Base-by-base conservation (phyloP, 2,888 invertebrate species). In the Exephanes ischioxanthus region DNA sequence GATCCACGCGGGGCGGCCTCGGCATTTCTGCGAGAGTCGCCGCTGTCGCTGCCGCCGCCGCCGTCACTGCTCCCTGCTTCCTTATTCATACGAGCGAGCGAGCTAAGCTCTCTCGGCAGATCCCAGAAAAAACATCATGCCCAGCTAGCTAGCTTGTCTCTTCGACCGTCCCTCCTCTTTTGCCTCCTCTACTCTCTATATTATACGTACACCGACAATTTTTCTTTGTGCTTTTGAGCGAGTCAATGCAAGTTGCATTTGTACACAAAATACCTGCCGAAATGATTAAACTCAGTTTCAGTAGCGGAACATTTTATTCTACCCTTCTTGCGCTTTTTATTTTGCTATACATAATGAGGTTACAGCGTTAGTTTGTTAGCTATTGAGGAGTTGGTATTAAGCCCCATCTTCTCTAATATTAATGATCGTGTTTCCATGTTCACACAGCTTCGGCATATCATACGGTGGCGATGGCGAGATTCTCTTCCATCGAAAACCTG, bases 21-120 rank as follows among this genome's bases (percentile, higher is more conserved):
- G 91, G 92, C 91, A 92, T 93, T 93, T 93, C 92, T 92, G 89
- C 91, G 88, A 87, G 87, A 89, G 88, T 89, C 78, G 37, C 53
- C 72, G 53, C 19, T 66, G 73, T 80, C 71, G 80, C 76, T 41
- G 73, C 71, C 83, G 58, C 76, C 75, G 58, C 73, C 87, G 87
- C 86, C 86, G 80, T 53, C 86, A 87, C 88, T 87, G 87, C 89
- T 89, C 90, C 89, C 90, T 91, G 91, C 90, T 92, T 93, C 92
- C 92, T 93, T 92, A 92, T 93, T 91, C 91, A 91, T 89, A 89
- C 89, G 88, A 80, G 82, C 83, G 75, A 84, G 73, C 85, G 83
- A 84, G 83, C 84, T 85, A 85, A 85, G 85, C 85, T 87, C 83
- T 80, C 83, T 55, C 87, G 83, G 80, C 66, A 78, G 73, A 80